These are phyloP conservation scores for Triplophysa tibetana DNA, from an alignment of 2,113 vertebrate species.

Conservation along the genomic window DNA sequence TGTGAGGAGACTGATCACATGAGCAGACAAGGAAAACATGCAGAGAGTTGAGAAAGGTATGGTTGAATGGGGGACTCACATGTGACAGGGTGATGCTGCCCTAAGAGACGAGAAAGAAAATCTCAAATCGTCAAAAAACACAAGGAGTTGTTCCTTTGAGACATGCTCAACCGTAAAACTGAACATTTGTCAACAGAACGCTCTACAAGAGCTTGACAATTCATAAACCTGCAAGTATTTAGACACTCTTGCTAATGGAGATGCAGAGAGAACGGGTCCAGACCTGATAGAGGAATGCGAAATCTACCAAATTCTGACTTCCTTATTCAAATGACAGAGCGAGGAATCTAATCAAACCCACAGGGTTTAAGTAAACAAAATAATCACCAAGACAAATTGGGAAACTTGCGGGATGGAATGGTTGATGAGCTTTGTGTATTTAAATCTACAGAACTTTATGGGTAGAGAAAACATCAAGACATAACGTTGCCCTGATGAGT, in stretches of 20 bases:
- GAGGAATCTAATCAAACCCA: no score
- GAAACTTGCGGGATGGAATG: neutral
- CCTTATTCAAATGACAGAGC: constrained; percentile 6
- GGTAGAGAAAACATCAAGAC: no score
- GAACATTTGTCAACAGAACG: neutral
- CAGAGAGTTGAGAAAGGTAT: neutral
- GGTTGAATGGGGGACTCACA: constrained; percentile 33
- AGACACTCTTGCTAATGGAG: neutral
- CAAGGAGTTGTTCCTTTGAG: neutral
- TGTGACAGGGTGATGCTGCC: constrained; percentile 47
- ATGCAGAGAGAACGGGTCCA: constrained; percentile 46
- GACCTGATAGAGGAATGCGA: constrained; percentile 66
- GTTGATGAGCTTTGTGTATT: neutral
- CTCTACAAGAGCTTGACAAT: neutral
- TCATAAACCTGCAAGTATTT: constrained; percentile 20
- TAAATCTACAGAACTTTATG: neutral
- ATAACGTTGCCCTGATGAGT: no score
- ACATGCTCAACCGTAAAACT: neutral
- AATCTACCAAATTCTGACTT: neutral
- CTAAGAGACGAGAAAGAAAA: constrained; percentile 9
- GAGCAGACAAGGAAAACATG: neutral
- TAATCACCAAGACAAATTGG: neutral
- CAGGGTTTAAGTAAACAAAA: neutral
- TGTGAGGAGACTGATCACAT: neutral
- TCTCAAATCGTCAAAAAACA: neutral